Base-by-base conservation (phyloP, 2,113 vertebrate species). In the Calidris pygmaea region DNA sequence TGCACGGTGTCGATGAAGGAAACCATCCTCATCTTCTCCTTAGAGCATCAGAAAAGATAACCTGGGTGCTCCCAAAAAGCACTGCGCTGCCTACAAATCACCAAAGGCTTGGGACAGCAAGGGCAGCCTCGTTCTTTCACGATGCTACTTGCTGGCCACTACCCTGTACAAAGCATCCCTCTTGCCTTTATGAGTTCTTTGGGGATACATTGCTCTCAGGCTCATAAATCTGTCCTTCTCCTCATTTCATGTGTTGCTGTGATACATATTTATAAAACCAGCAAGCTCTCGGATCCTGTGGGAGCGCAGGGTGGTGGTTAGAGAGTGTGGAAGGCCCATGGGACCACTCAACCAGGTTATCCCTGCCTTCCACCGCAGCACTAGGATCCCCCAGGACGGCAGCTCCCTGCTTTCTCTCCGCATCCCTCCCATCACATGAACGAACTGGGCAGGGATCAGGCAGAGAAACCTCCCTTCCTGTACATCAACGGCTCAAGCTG, bases 1-100 rank as follows among this genome's bases (percentile, higher is more conserved):
- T 1, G 0, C 16, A 1, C 0, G 2, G 37, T 6, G n/a, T 35
- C 0, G 0, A 22, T 1, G 7, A 3, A 30, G 43, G 24, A 85
- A 17, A 53, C 50, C 20, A 9, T 21, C 56, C 35, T 35, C 45
- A 4, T 0, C 6, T 24, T 53, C 58, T 76, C 62, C n/a, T 6
- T 12, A 63, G 53, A n/a, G 10, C 29, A 24, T 3, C 26, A 1
- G 0, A 10, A 71, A 81, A 53, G 3, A 23, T 3, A 16, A 35
- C 7, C 23, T n/a, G 12, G 30, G 17, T 43, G 20, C 14, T 68
- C 34, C 47, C 20, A 53, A 22, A 6, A 32, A 48, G 50, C 37
- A 10, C 7, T 0, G 34, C 3, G 3, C 27, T 45, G 53, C 58
- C 68, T 37, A 19, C 15, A 63, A 58, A 45, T 22, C 50, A 41